Evolutionary conservation across 2,888 invertebrate species (phyloP).

Genomic region (Cheilosia pagana): DNA sequence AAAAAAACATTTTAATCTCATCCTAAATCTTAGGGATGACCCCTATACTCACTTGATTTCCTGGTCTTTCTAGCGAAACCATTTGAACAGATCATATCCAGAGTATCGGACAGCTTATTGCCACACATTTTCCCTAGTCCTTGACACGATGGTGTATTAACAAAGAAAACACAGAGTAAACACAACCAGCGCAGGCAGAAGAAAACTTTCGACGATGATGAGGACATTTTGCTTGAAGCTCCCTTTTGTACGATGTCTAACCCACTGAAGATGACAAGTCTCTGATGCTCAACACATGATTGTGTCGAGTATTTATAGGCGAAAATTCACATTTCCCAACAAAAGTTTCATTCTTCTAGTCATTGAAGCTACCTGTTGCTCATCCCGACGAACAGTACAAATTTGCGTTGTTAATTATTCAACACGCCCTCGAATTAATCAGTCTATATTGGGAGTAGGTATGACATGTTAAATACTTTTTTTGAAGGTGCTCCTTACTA

Average conservation of each 20-base stretch:
- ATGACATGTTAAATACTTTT: no score
- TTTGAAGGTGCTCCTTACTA: no score
- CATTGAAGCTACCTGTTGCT: no score
- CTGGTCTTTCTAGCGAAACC: conserved; percentile 78
- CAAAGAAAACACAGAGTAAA: conserved; percentile 22
- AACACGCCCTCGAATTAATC: no score
- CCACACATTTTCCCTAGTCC: conserved; percentile 76
- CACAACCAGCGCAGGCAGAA: conserved; percentile 12
- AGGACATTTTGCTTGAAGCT: conserved; percentile 1
- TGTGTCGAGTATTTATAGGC: conserved; percentile 19
- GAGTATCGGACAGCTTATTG: conserved; percentile 71
- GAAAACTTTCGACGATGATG: not conserved
- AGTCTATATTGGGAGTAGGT: no score
- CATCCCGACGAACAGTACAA: no score
- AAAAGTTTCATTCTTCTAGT: no score
- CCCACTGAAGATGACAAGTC: conserved; percentile 4
- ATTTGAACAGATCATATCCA: conserved; percentile 76
- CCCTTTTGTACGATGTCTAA: not conserved
- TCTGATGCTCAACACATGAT: not conserved
- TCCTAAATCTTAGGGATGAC: not conserved
- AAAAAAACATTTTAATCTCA: no score
- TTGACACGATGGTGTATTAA: conserved; percentile 31
- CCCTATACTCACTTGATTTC: conserved; percentile 72
- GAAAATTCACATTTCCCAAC: no score
- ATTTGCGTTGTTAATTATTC: no score